These are phyloP conservation scores for Spea multiplicata DNA, from an alignment of 2,113 vertebrate species.

Conservation along the genomic window DNA sequence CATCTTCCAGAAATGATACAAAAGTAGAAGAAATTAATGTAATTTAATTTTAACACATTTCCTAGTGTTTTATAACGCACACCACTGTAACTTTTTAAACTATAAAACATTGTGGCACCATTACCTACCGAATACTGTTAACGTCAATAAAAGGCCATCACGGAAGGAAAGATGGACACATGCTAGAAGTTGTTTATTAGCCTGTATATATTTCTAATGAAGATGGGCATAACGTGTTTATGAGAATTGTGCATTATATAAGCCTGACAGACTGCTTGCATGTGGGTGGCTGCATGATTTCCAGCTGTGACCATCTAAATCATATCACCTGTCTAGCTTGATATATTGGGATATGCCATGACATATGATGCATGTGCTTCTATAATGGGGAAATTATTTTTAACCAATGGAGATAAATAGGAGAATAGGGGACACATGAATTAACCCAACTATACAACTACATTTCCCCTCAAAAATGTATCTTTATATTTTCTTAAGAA, in stretches of 20 bases:
- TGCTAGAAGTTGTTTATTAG: background rate
- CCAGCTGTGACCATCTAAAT: slow-evolving; percentile 83
- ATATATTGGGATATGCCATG: slow-evolving; percentile 79
- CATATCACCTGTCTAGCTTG: slow-evolving; percentile 83
- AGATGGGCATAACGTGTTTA: background rate
- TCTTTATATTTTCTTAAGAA: no score
- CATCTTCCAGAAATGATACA: no score
- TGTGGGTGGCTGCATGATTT: slow-evolving; percentile 82
- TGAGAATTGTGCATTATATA: slow-evolving; percentile 51
- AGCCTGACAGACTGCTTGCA: slow-evolving; percentile 79
- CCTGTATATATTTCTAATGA: background rate
- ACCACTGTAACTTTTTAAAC: no score
- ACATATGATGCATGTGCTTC: slow-evolving; percentile 77
- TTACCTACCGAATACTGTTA: no score
- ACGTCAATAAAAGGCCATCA: no score
- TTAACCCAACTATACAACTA: background rate
- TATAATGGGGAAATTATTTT: slow-evolving; percentile 81
- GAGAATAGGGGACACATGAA: background rate
- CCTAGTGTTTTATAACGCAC: no score
- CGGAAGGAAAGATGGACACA: no score
- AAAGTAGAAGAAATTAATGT: no score
- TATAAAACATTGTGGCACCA: no score
- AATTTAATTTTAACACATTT: no score
- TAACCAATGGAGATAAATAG: slow-evolving; percentile 77
- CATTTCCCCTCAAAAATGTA: slow-evolving; percentile 29